Conservation (phyloP, 2,797 vertebrate genomes). For the Liparis tanakae region DNA sequence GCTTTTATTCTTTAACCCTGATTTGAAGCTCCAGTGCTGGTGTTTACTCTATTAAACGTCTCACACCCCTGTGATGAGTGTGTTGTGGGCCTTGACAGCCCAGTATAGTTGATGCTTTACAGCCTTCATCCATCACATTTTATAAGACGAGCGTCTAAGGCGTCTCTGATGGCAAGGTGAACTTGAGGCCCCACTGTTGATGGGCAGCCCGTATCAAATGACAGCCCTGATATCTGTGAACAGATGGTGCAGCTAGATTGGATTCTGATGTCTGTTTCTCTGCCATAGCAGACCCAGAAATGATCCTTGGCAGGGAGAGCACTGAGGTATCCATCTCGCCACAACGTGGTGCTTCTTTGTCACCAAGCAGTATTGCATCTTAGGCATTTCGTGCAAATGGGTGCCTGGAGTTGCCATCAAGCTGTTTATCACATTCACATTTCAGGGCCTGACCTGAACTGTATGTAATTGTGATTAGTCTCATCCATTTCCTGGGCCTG, state of each 20-base stretch:
- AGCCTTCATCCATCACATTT: conserved; percentile 73
- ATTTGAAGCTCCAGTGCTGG: conserved; percentile 23
- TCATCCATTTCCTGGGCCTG: conserved; percentile 59
- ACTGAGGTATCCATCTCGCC: conserved; percentile 63
- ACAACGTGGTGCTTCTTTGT: conserved; percentile 60
- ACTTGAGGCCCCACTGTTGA: conserved; percentile 74
- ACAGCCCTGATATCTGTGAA: conserved; percentile 74
- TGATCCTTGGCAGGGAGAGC: conserved; percentile 62
- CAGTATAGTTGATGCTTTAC: conserved; percentile 65
- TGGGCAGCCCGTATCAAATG: conserved; percentile 74
- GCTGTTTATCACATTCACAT: conserved; percentile 74
- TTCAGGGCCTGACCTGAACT: conserved; percentile 53
- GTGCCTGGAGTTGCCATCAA: conserved; percentile 47
- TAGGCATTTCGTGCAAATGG: conserved; percentile 46
- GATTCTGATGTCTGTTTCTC: conserved; percentile 75
- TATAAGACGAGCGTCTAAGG: conserved; percentile 66
- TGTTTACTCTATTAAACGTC: conserved; percentile 46
- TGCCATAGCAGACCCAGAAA: conserved; percentile 55
- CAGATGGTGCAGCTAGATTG: conserved; percentile 75
- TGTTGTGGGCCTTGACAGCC: conserved; percentile 63
- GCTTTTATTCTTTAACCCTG: conserved; percentile 24
- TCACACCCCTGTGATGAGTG: conserved; percentile 56
- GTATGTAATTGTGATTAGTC: conserved; percentile 68
- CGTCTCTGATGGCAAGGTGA: conserved; percentile 79
- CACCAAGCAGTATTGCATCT: conserved; percentile 65